Evolutionary conservation across 2,797 vertebrate genomes (phyloP), one percentile per base, ranked within the genome.

Genomic region (Sebastes itinus): DNA sequence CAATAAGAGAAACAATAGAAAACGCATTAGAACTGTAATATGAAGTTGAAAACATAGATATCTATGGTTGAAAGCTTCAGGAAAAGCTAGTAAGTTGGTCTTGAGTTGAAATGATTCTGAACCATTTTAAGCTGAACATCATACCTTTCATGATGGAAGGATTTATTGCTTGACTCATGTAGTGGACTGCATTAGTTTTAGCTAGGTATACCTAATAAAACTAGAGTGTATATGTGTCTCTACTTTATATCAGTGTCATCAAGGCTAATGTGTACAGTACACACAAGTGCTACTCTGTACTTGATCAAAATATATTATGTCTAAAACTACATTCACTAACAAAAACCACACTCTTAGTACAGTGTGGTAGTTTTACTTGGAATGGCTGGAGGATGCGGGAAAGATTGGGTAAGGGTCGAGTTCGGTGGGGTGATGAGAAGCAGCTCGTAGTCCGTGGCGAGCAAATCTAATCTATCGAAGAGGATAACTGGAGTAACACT

Each of bases 261-360:
- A 11, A 66, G 23, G 49, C 8, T 82, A 60, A 70, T 38, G 28
- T 81, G 64, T 58, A 1, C 63, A 65, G 64, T 54, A 1, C 63
- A 65, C 28, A 33, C 33, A 72, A 54, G 42, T 25, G 25, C 59
- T 67, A 4, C 18, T 66, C 22, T 56, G 13, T 52, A 52, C 56
- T 62, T n/a, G 75, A 72, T 73, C n/a, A 27, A 81, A 38, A 70
- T 69, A 11, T 35, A 35, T n/a, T 52, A 46, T 75, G 25, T 75
- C 4, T 32, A 30, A 27, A 13, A 69, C 27, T 33, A 71, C 10
- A 64, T 46, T 46, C 16, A 46, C 16, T 46, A 46, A 46, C 42
- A 18, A 46, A 46, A 0, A 46, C 42, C 42, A 46, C 16, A 7
- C 42, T 18, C 3, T 18, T 18, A 46, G 42, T 46, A 46, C 42